Evolutionary conservation across 2,113 vertebrate species (phyloP), one percentile per base, ranked within the genome.

Genomic region (Nannospalax galili): DNA sequence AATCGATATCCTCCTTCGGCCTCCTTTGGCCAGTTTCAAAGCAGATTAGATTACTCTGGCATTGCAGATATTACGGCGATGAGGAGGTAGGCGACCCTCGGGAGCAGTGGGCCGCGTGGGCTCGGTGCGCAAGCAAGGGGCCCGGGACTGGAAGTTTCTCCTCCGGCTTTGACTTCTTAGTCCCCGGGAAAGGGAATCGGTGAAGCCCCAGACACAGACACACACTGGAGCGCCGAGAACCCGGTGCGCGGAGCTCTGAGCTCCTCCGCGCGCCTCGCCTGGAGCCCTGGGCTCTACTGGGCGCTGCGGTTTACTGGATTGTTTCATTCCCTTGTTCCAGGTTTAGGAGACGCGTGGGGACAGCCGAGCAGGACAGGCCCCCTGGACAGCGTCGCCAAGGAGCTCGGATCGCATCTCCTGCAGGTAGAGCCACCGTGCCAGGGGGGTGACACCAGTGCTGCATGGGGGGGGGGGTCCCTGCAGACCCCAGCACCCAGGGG

Each of bases 331-430:
- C 11, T 10, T 1, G 12, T 64, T 35, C 45, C 92, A 99, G 99
- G 99, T 98, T 98, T 99, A 85, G 99, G 99, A 92, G 99, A 99
- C 22, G 99, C 99, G 24, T 99, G 99, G 99, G 99, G 99, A 32
- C 99, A 99, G 95, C 98, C 99, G 0, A 95, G 98, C 64, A 98
- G 98, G 58, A 84, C 98, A 40, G 99, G 99, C 93, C 98, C 99
- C 90, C 97, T 99, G 98, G 99, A 99, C 97, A 98, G 98, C 87
- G 98, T 99, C 97, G 99, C 99, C 42, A 99, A 99, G 97, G 99
- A 99, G 96, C 98, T 99, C 64, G 99, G 99, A 85, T 99, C 99
- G 0, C 99, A 99, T 96, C 96, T 99, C 94, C 98, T 99, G 88
- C 99, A 99, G 98, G 99, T 99, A 98, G 96, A 1, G 77, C 45